Conservation (phyloP, 2,113 vertebrate genomes). For the Trematomus loennbergii region DNA sequence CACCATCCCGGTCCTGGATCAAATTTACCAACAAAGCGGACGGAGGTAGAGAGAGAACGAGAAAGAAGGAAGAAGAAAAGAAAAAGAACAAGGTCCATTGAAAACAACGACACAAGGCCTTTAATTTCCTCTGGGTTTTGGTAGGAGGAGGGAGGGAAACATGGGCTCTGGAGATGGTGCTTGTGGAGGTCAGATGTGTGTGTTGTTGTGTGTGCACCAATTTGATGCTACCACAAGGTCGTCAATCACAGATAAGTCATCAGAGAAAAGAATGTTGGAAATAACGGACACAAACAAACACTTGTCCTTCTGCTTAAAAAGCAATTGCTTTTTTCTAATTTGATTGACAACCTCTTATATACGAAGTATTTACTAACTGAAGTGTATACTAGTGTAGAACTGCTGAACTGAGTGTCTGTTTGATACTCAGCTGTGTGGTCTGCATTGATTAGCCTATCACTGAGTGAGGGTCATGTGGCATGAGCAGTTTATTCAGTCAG, state of each 20-base stretch:
- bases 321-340: not conserved
- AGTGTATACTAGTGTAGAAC: too few species aligned
- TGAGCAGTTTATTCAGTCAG: slow-evolving; percentile 42
- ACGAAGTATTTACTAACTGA: not conserved
- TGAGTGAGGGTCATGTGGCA: slow-evolving; percentile 29
- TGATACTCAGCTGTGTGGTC: slow-evolving; percentile 18
- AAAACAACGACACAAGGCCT: slow-evolving; percentile 87
- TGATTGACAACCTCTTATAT: not conserved
- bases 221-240: slow-evolving; percentile 84
- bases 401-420: not conserved
- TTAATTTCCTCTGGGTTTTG: slow-evolving; percentile 93
- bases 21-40: slow-evolving; percentile 92
- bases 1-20: slow-evolving; percentile 93
- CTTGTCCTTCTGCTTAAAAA: slow-evolving; percentile 42
- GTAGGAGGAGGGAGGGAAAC: slow-evolving; percentile 30
- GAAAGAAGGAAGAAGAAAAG: slow-evolving; percentile 33
- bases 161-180: slow-evolving; percentile 42
- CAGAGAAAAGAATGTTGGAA: slow-evolving; percentile 59
- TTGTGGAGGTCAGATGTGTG: slow-evolving; percentile 53
- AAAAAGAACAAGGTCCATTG: slow-evolving; percentile 91
- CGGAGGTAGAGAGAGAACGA: slow-evolving; percentile 42
- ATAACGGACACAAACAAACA: slow-evolving; percentile 1
- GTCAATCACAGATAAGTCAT: slow-evolving; percentile 87
- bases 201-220: slow-evolving; percentile 32
- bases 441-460: slow-evolving; percentile 31